Conservation (phyloP, 2,888 invertebrate species). For the Apantesis nais region DNA sequence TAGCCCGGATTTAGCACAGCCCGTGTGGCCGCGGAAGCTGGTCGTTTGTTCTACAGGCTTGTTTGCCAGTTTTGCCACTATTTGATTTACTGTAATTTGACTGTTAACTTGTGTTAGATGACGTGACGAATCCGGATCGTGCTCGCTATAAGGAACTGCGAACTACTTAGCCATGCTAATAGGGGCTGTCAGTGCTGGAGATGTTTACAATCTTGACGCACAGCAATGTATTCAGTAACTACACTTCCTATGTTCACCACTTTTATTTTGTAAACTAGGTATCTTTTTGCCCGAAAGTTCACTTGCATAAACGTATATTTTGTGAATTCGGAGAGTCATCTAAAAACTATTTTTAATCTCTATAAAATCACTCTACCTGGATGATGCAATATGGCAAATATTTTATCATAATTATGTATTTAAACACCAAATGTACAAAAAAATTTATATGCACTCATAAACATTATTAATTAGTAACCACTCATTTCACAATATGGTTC, state of each 20-base stretch:
- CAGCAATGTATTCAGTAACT: slow-evolving; percentile 19
- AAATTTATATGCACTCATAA: too few relatives aligned
- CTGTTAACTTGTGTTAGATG: slow-evolving; percentile 50
- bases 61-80: slow-evolving; percentile 57
- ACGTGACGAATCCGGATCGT: slow-evolving; percentile 46
- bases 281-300: too few relatives aligned
- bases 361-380: too few relatives aligned
- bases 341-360: too few relatives aligned
- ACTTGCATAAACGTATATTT: too few relatives aligned
- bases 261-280: slow-evolving; percentile 20
- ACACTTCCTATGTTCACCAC: slow-evolving; percentile 1
- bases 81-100: slow-evolving; percentile 68
- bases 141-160: slow-evolving; percentile 47
- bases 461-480: too few relatives aligned
- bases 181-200: slow-evolving; percentile 37
- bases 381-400: too few relatives aligned
- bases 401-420: too few relatives aligned
- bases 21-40: slow-evolving; percentile 68
- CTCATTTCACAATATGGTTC: too few relatives aligned
- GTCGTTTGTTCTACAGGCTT: slow-evolving; percentile 58
- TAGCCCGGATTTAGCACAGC: slow-evolving; percentile 65
- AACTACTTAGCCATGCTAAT: slow-evolving; percentile 38
- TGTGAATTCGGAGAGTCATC: too few relatives aligned
- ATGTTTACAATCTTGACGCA: slow-evolving; percentile 39
- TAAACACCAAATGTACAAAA: too few relatives aligned